Evolutionary conservation across 1,140 invertebrate genomes (phyloP), one percentile per base, ranked within the genome.

Genomic region (Brachionus sp.): DNA sequence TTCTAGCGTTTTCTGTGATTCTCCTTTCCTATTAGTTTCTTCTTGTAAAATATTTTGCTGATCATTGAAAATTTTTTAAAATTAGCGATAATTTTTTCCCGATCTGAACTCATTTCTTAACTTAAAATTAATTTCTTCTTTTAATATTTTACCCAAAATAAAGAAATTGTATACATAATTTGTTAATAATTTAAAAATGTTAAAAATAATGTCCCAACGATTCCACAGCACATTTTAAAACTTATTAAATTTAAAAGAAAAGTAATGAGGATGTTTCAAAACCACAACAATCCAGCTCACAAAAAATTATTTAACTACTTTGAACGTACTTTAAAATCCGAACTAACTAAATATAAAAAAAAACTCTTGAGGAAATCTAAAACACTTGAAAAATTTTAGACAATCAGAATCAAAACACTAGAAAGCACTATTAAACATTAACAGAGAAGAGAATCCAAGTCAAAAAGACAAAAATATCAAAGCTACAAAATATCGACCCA

Each of bases 161-260:
- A n/a, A n/a, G n/a, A n/a, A n/a, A n/a, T n/a, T n/a, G n/a, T n/a
- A n/a, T n/a, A n/a, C n/a, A n/a, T n/a, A n/a, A n/a, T n/a, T 29
- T 4, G 42, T 44, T 25, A 44, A n/a, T 2, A 33, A 33, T 37
- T 44, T n/a, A 44, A 73, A 37, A 44, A 16, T 23, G 2, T 23
- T 44, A 19, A 37, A 73, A 44, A 19, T 7, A 16, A 73, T 19
- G 3, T 6, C n/a, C 10, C 37, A 35, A 1, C 29, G n/a, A 16
- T 70, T 70, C 33, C 66, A 13, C 10, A 37, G 13, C n/a, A 37
- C n/a, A 33, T 70, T 35, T 7, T 70, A 5, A 37, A 70, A 13
- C 66, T 37, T 6, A 70, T 70, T n/a, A 70, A 70, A 70, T 33
- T 35, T 7, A 70, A 70, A 37, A 33, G 66, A 70, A 70, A 70